Evolutionary conservation across 1,140 invertebrate genomes (phyloP), one percentile per base, ranked within the genome.

Genomic region (Meloidogyne hapla): DNA sequence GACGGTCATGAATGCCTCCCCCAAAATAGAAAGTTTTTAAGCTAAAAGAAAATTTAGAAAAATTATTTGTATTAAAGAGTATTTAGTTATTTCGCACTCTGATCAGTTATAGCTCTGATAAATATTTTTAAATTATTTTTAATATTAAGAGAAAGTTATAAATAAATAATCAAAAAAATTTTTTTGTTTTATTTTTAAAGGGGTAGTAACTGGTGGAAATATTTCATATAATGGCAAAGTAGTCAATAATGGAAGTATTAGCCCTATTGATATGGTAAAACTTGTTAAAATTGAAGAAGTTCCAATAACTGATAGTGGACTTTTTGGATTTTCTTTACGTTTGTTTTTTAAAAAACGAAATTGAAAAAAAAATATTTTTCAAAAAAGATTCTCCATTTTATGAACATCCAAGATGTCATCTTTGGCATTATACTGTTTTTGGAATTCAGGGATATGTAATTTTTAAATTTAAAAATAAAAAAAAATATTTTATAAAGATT

Each of bases 351-450:
- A 70, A 70, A 2, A 0, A 33, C n/a, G n/a, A n/a, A n/a, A n/a
- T n/a, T 6, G 63, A 12, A 8, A 42, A 72, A 9, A 2, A 23
- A 21, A 12, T 63, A n/a, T 23, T 2, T 63, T 21, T 21, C 9
- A 63, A 21, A 45, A 33, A 15, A 73, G 70, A 64, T 64, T 63
- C 21, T 62, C 23, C 4, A 12, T 73, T 63, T 38, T 73, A 63
- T 73, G 23, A 73, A 10, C 23, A 77, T 38, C 74, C 40, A 15
- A 56, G 42, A 23, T 79, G 78, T 45, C 78, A 73, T 48, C 38
- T 79, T 28, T 79, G 78, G 78, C 77, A 69, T 38, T 79, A 79
- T 79, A 25, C 25, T n/a, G 71, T 75, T 63, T 79, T 79, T 62
- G 78, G 78, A 28, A 21, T 56, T 23, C 64, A 74, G 33, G 78